phyloP scores from a whole-genome alignment of 1,140 invertebrate genomes.

The Schmidtea mediterranea region DNA sequence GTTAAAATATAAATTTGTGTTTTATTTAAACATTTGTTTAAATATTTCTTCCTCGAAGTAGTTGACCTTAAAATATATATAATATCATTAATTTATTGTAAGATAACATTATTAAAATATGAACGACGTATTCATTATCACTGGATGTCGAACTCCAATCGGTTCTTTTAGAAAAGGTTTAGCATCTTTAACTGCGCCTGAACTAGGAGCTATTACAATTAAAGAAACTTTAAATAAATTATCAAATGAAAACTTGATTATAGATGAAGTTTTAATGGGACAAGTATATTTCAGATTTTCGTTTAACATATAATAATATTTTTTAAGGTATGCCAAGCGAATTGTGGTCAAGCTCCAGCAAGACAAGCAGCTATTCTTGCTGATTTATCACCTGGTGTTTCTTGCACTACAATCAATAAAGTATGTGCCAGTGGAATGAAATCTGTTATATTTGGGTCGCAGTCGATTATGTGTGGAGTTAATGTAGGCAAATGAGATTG shows the following conservation, averaged over 20 bases:
- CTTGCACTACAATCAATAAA: slow-evolving; percentile 87
- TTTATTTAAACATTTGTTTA: no score
- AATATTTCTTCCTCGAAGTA: no score
- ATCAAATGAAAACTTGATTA: slow-evolving; percentile 42
- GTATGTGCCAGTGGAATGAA: slow-evolving; percentile 97
- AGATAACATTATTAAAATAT: no score
- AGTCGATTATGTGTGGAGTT: slow-evolving; percentile 37
- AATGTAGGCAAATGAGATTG: no score
- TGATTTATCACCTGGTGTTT: slow-evolving; percentile 55
- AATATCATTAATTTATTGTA: no score
- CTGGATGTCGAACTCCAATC: slow-evolving; percentile 61
- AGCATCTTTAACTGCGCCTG: slow-evolving; percentile 47
- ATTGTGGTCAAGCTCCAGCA: slow-evolving; percentile 43
- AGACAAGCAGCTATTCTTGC: slow-evolving; percentile 54
- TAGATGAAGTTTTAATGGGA: slow-evolving; percentile 84
- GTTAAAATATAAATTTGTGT: no score
- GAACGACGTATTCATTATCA: slow-evolving; percentile 1
- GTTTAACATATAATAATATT: no score
- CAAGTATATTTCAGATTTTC: slow-evolving; percentile 42
- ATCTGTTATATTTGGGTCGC: slow-evolving; percentile 64
- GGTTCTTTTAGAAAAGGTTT: slow-evolving; percentile 60
- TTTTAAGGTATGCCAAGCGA: slow-evolving; percentile 14
- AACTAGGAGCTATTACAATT: slow-evolving; percentile 58
- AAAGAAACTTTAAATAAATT: slow-evolving; percentile 42
- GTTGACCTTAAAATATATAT: no score